Conservation (phyloP, 1,140 invertebrate genomes). For the Procambarus virginalis region DNA sequence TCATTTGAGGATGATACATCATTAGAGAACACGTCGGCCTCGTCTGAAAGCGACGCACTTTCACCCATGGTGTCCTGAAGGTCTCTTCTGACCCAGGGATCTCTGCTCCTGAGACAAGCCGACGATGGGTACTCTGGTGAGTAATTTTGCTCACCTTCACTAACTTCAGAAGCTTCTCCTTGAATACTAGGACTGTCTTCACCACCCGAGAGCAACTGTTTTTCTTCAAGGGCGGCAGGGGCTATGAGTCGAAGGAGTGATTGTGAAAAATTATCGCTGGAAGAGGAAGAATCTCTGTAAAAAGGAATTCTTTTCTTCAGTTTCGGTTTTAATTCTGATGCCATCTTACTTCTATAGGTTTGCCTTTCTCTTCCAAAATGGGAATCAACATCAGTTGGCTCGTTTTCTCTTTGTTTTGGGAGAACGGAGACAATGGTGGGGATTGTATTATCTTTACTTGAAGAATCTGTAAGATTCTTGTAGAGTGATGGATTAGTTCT, state of each 20-base stretch:
- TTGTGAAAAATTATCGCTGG: neutral
- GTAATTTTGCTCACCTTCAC: neutral
- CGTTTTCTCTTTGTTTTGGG: slow-evolving; percentile 29
- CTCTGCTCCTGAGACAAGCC: neutral
- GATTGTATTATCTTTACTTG: neutral
- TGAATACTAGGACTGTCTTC: neutral
- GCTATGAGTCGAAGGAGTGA: slow-evolving; percentile 8
- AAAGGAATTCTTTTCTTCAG: neutral
- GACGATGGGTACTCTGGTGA: neutral
- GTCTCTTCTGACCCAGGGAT: neutral
- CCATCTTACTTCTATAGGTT: neutral
- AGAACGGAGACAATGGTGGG: slow-evolving; percentile 37
- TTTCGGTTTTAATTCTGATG: slow-evolving; percentile 12
- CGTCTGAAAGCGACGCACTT: neutral
- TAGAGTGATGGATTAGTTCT: neutral
- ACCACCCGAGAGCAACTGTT: too few relatives aligned
- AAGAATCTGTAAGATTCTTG: neutral
- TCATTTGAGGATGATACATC: neutral
- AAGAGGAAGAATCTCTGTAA: neutral
- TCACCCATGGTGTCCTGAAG: neutral
- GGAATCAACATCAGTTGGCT: neutral
- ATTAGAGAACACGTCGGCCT: slow-evolving; percentile 3
- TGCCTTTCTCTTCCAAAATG: neutral
- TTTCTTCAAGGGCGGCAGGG: neutral
- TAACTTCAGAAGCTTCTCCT: neutral